Evolutionary conservation across 2,797 vertebrate genomes (phyloP).

Genomic region (Ficedula albicollis): DNA sequence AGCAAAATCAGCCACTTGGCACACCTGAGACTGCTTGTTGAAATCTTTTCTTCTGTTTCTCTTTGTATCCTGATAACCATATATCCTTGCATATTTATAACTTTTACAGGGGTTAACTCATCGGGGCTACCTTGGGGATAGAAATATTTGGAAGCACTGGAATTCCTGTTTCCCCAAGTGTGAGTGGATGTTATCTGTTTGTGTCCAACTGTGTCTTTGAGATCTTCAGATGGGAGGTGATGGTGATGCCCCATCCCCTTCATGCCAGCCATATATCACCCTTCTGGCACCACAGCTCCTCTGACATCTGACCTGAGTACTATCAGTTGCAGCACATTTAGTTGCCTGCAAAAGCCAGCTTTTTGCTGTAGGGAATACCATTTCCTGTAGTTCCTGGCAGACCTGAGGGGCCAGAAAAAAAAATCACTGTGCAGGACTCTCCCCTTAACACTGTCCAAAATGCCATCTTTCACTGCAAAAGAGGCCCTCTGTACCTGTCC

Average conservation of each 20-base stretch:
- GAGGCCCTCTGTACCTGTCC: background rate
- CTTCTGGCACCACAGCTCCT: slow-evolving; percentile 39
- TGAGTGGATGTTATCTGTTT: slow-evolving; percentile 57
- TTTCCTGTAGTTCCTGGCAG: slow-evolving; percentile 13
- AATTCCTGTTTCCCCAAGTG: slow-evolving; percentile 41
- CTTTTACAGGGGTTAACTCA: slow-evolving; percentile 4
- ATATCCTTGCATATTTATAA: background rate
- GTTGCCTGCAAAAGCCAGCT: background rate
- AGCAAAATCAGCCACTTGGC: background rate
- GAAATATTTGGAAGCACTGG: slow-evolving; percentile 45
- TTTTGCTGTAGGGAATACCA: slow-evolving; percentile 2
- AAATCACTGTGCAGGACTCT: background rate
- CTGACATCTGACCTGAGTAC: slow-evolving; percentile 57
- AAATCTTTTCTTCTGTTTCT: background rate
- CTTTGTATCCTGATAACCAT: background rate
- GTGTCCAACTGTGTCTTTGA: slow-evolving; percentile 21
- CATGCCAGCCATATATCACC: slow-evolving; percentile 34
- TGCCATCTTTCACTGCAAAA: background rate
- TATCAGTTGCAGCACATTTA: slow-evolving; percentile 23
- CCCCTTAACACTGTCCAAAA: background rate
- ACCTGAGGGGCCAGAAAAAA: background rate
- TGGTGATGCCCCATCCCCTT: background rate
- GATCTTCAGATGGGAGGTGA: slow-evolving; percentile 54
- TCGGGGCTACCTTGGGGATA: background rate
- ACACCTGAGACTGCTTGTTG: background rate